Conservation (phyloP, 2,797 vertebrate genomes). For the Argya squamiceps region DNA sequence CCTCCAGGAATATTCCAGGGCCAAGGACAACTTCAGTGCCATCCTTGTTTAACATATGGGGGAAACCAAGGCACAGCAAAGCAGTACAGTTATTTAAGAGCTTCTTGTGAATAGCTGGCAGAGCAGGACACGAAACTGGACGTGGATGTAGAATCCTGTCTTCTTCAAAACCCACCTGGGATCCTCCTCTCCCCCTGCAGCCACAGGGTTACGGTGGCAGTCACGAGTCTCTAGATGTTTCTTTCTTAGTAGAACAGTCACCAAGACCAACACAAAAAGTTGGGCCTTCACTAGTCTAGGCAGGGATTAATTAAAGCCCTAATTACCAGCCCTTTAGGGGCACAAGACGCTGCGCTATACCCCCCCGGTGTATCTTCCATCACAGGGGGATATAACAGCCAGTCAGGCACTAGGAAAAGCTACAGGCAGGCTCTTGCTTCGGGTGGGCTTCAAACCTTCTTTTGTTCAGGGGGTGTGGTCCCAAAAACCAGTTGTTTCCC, state of each 20-base stretch:
- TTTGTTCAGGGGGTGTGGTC: neutral
- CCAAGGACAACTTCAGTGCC: neutral
- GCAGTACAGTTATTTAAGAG: constrained; percentile 11
- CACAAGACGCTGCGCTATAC: neutral
- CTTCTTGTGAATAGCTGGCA: constrained; percentile 29
- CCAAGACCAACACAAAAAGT: constrained; percentile 10
- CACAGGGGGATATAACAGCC: neutral
- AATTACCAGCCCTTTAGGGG: neutral
- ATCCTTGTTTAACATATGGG: neutral
- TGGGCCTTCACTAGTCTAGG: constrained; percentile 12
- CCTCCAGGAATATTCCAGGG: neutral
- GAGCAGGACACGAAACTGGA: neutral
- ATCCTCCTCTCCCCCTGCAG: neutral
- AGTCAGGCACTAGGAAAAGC: neutral
- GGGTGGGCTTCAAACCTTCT: neutral
- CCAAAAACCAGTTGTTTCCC: neutral
- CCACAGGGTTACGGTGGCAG: accelerated
- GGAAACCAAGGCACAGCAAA: constrained; percentile 47
- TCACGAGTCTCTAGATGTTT: neutral
- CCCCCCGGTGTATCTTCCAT: neutral
- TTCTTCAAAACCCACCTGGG: neutral
- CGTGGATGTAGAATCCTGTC: neutral
- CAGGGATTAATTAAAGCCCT: neutral
- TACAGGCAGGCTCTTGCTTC: constrained; percentile 30
- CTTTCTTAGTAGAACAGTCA: neutral